Evolutionary conservation across 30 jellyfish, hydroid and myxozoan genomes (phyloP), one percentile per base, ranked within the genome.

Genomic region (Turritopsis rubra): DNA sequence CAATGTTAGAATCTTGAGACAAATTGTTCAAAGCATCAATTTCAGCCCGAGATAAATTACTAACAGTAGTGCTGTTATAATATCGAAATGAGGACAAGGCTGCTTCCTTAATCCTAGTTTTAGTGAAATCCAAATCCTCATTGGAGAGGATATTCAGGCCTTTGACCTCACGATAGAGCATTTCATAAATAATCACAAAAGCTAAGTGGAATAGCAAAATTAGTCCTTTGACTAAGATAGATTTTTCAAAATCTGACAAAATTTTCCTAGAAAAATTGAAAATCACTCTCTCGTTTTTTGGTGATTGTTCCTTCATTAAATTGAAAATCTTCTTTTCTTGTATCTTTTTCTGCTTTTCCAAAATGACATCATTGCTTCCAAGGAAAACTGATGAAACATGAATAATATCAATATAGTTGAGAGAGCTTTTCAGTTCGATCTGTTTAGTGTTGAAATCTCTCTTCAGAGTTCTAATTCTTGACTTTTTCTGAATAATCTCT

Each of bases 181-280:
- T 21, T 23, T 60, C 0, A 60, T 60, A 0, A 60, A 60, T 60
- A 54, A 60, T 60, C 73, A 60, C 73, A 60, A 60, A 60, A 60
- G 72, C 72, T 54, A 54, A 54, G 72, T n/a, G 72, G 72, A 54
- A 54, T 54, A n/a, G 72, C 72, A 54, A 54, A 54, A 54, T 54
- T 54, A n/a, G n/a, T 18, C n/a, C 72, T n/a, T 54, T 54, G 18
- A 54, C 72, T n/a, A 54, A 54, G n/a, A 54, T 54, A 54, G 72
- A 54, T 54, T 54, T 54, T n/a, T 54, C 72, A 16, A 54, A 54
- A 54, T 54, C 72, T 54, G 72, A 54, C 72, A 54, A n/a, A 18
- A 54, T n/a, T 54, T 54, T 54, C n/a, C n/a, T 54, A 54, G n/a
- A 54, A 54, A 54, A 54, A 54, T 54, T 54, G n/a, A 54, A 54